Evolutionary conservation across 2,797 vertebrate species (phyloP).

Genomic region (Catamblyrhynchus diadema): DNA sequence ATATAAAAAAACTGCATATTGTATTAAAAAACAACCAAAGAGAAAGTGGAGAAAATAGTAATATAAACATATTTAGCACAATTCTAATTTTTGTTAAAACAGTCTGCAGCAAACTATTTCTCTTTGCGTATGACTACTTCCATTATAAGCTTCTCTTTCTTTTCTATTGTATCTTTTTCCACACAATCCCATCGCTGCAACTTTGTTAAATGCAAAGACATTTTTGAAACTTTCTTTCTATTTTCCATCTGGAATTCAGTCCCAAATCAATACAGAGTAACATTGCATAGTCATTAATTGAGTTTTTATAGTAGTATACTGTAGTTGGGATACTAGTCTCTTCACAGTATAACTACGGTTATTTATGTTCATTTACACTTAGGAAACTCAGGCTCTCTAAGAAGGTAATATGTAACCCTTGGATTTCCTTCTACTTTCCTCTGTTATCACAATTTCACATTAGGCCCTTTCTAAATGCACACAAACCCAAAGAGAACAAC

Average conservation of each 20-base stretch:
- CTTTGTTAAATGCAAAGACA: background rate
- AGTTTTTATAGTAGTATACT: background rate
- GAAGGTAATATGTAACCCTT: background rate
- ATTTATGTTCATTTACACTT: background rate
- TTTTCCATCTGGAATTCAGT: background rate
- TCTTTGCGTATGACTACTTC: background rate
- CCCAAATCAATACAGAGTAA: background rate
- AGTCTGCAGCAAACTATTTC: background rate
- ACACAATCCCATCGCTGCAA: background rate
- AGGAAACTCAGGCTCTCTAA: background rate
- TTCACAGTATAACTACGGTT: background rate
- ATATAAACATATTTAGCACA: background rate
- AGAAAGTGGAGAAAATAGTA: background rate
- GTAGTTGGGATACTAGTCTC: background rate
- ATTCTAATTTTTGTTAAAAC: background rate
- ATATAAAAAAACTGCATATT: background rate
- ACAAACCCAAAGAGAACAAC: background rate
- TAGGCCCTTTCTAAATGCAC: background rate
- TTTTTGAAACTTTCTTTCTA: background rate
- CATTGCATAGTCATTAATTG: background rate
- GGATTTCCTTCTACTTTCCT: background rate
- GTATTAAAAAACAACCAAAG: background rate
- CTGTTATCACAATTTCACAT: background rate
- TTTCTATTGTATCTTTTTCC: background rate
- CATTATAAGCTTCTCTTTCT: background rate